Percentiles rank a stretch among this genome's conserved stretches.
phyloP scores from a whole-genome alignment of 2,113 vertebrate species.

The Odocoileus hemionus region DNA sequence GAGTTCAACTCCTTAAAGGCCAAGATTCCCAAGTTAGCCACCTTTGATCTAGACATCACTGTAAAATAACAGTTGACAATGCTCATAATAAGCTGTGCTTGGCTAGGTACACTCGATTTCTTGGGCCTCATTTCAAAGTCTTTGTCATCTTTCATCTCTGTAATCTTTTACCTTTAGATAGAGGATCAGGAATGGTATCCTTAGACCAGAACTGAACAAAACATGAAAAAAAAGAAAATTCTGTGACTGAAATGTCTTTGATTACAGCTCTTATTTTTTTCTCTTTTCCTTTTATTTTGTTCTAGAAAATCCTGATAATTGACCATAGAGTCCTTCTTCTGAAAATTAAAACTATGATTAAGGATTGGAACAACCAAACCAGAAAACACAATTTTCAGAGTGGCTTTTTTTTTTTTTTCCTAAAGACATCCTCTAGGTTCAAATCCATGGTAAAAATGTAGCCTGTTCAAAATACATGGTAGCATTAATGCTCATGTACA shows the following conservation, averaged over 20 bases:
- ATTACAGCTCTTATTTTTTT: background rate
- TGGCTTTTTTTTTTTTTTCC: background rate
- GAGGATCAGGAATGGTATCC: background rate
- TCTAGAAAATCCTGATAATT: background rate
- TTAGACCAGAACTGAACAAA: background rate
- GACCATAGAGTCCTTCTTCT: background rate
- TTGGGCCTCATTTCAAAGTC: background rate
- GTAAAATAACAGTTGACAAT: background rate
- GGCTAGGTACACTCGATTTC: background rate
- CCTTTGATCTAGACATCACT: too few relatives aligned
- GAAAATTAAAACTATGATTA: background rate
- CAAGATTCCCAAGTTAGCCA: background rate
- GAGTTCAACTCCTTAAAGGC: background rate
- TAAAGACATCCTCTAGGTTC: background rate
- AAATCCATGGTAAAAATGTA: background rate
- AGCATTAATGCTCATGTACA: background rate
- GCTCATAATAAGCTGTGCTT: rapidly evolving
- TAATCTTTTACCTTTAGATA: background rate
- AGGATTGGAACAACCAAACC: background rate
- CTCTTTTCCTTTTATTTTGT: background rate
- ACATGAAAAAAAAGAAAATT: background rate
- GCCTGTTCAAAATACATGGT: background rate
- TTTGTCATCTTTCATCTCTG: background rate
- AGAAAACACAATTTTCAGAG: background rate
- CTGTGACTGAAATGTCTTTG: background rate